These are phyloP conservation scores for Ptychadena robeensis DNA, from an alignment of 2,797 vertebrate species.

Conservation along the genomic window DNA sequence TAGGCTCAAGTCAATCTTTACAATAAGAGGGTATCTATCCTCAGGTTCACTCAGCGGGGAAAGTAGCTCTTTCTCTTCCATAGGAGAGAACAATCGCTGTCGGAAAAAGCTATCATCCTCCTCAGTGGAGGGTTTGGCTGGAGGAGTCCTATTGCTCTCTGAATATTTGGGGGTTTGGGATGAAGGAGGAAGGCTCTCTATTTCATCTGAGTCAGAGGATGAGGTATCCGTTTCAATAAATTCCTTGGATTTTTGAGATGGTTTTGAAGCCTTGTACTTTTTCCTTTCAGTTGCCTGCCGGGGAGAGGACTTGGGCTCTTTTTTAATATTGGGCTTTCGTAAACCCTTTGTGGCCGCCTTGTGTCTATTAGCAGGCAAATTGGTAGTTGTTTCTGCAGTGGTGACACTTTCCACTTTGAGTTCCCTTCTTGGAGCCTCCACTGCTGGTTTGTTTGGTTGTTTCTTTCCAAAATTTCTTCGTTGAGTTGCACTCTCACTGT, in stretches of 20 bases:
- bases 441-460: constrained; percentile 91
- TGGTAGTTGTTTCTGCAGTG: constrained; percentile 85
- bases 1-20: constrained; percentile 96
- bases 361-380: constrained; percentile 82
- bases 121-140: constrained; percentile 81
- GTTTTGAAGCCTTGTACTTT: constrained; percentile 87
- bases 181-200: constrained; percentile 93
- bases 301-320: constrained; percentile 93
- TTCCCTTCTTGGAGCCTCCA: constrained; percentile 91
- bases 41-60: constrained; percentile 96
- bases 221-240: constrained; percentile 95
- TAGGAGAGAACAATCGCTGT: constrained; percentile 88
- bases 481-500: constrained; percentile 84
- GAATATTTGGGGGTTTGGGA: constrained; percentile 90
- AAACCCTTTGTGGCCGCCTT: constrained; percentile 95
- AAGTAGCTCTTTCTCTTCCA: constrained; percentile 94
- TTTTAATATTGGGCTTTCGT: constrained; percentile 93
- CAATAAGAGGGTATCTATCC: constrained; percentile 89
- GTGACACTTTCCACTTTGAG: constrained; percentile 96
- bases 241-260: constrained; percentile 91
- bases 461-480: constrained; percentile 91
- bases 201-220: constrained; percentile 97
- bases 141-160: constrained; percentile 91
- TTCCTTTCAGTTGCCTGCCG: constrained; percentile 86
- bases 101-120: constrained; percentile 83